Evolutionary conservation across 35 echinoderm and acorn worm species (phyloP).

Genomic region (Hemicentrotus pulcherrimus): DNA sequence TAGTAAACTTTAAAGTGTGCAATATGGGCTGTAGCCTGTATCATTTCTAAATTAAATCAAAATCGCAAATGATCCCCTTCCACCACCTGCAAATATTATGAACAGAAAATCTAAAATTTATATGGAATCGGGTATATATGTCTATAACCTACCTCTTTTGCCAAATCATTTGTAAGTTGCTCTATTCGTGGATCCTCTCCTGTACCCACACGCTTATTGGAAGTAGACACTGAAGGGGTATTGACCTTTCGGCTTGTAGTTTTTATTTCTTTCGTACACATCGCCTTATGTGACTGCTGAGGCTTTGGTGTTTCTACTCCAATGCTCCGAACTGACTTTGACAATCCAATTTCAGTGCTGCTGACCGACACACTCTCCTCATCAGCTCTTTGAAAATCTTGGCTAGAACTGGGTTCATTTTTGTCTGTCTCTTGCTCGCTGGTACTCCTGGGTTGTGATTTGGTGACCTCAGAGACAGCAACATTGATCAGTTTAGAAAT

Average conservation of each 20-base stretch:
- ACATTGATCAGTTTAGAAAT: slow-evolving; percentile 7
- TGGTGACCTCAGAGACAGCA: background rate
- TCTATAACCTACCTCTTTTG: background rate
- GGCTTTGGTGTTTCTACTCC: background rate
- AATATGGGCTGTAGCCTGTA: too few relatives aligned
- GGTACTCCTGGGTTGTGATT: background rate
- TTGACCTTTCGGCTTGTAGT: slow-evolving; percentile 28
- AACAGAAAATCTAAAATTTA: too few relatives aligned
- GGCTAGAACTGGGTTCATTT: background rate
- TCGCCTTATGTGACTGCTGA: background rate
- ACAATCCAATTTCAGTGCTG: background rate
- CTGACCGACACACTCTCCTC: background rate
- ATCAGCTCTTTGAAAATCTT: background rate
- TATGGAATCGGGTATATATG: too few relatives aligned
- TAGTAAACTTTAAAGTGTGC: too few relatives aligned
- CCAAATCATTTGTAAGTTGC: background rate
- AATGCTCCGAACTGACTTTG: slow-evolving; percentile 2
- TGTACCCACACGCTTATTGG: background rate
- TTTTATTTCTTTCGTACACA: slow-evolving; percentile 13
- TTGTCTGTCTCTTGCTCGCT: background rate
- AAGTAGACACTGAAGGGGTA: background rate
- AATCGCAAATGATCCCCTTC: too few relatives aligned
- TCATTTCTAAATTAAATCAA: too few relatives aligned
- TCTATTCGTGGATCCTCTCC: slow-evolving; percentile 36
- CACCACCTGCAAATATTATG: too few relatives aligned